Percentiles rank a stretch among this genome's conserved stretches.
Evolutionary conservation across 2,888 invertebrate species (phyloP).

Genomic region (Megastigmus dorsalis): DNA sequence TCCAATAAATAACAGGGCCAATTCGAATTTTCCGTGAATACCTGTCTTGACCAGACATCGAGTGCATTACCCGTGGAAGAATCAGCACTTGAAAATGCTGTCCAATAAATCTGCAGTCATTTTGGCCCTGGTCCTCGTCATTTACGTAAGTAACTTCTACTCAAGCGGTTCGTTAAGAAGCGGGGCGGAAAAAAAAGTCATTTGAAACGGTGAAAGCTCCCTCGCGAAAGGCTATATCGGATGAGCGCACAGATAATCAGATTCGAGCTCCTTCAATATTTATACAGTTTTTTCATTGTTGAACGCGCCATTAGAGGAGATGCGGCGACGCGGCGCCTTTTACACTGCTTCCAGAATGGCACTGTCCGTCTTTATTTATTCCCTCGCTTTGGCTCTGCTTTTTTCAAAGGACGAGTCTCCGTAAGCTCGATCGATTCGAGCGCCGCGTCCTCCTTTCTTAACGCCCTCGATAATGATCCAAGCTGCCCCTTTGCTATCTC

Average conservation of each 20-base stretch:
- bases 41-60: neutral
- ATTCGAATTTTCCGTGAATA: neutral
- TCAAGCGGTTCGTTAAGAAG: neutral
- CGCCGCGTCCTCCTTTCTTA: slow-evolving; percentile 8
- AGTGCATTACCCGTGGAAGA: neutral
- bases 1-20: slow-evolving; percentile 25
- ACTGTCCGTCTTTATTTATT: slow-evolving; percentile 18
- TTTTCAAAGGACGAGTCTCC: slow-evolving; percentile 1
- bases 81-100: neutral
- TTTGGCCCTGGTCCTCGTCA: slow-evolving; percentile 5
- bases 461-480: slow-evolving; percentile 32
- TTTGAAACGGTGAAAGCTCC: neutral
- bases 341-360: neutral
- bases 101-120: neutral
- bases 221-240: too few relatives aligned
- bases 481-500: slow-evolving; percentile 14
- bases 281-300: slow-evolving; percentile 12
- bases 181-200: neutral
- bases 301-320: slow-evolving; percentile 28
- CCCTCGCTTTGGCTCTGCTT: neutral
- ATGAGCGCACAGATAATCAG: neutral
- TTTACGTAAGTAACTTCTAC: slow-evolving; percentile 27
- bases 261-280: neutral
- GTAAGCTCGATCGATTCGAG: slow-evolving; percentile 14
- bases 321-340: neutral